Percentiles rank a stretch among this genome's conserved stretches.
Conservation (phyloP, 1,140 invertebrate genomes). For the Cydia strobilella region DNA sequence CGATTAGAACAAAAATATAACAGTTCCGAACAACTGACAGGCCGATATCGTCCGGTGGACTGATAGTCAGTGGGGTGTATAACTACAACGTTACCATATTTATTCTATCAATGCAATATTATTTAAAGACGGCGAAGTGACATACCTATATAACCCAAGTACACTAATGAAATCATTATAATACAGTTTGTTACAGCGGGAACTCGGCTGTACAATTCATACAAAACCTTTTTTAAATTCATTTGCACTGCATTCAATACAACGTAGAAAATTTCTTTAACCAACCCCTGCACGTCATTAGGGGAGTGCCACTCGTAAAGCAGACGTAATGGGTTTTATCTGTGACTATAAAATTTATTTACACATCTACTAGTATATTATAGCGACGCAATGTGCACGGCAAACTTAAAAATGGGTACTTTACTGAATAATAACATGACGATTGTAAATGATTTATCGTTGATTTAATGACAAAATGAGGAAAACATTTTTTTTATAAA, state of each 20-base stretch:
- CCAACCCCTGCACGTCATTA: slow-evolving; percentile 63
- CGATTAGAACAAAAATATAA: too few relatives aligned
- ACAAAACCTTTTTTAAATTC: slow-evolving; percentile 24
- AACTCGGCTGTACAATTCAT: neutral
- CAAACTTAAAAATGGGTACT: slow-evolving; percentile 30
- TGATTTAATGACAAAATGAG: neutral
- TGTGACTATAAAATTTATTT: slow-evolving; percentile 76
- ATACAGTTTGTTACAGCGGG: neutral
- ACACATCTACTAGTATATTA: slow-evolving; percentile 67
- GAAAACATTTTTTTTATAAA: too few relatives aligned
- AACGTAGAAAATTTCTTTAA: slow-evolving; percentile 31
- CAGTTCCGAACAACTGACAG: too few relatives aligned
- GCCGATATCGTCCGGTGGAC: too few relatives aligned
- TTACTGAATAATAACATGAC: slow-evolving; percentile 19
- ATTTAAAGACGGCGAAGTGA: neutral
- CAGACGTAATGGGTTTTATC: slow-evolving; percentile 74
- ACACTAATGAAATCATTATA: neutral
- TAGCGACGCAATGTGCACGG: slow-evolving; percentile 53
- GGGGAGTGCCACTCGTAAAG: slow-evolving; percentile 71
- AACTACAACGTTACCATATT: neutral
- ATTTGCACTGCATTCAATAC: slow-evolving; percentile 31
- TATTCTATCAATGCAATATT: neutral
- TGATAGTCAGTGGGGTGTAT: too few relatives aligned
- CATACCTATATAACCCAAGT: neutral
- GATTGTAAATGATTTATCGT: neutral